These are phyloP conservation scores for Tromatobia lineatoria DNA, from an alignment of 2,888 invertebrate genomes.

Conservation along the genomic window DNA sequence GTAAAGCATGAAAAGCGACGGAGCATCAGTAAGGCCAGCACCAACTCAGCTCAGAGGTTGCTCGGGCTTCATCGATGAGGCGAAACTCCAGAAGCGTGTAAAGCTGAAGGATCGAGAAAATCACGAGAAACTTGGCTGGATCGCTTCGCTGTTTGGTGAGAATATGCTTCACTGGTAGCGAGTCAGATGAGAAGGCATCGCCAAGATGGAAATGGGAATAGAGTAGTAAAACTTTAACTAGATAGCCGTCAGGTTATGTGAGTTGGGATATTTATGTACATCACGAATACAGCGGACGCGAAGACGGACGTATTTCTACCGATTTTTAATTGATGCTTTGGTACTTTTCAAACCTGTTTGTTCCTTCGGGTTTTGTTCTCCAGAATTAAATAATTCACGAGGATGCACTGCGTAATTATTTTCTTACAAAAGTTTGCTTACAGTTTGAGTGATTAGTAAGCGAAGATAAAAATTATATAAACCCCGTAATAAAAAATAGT, in stretches of 20 bases:
- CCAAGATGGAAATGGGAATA: constrained; percentile 1
- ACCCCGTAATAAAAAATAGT: neutral
- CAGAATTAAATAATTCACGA: neutral
- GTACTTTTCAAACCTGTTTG: neutral
- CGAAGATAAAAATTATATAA: neutral
- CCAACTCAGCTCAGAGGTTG: constrained; percentile 24
- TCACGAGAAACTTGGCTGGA: constrained; percentile 45
- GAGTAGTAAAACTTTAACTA: constrained; percentile 17
- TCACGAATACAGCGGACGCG: neutral
- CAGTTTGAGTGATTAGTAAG: too few relatives aligned
- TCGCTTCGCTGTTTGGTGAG: constrained; percentile 38
- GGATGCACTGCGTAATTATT: too few relatives aligned
- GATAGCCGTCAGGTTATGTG: neutral
- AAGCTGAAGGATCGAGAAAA: constrained; percentile 44
- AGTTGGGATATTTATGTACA: neutral
- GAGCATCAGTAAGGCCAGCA: constrained; percentile 46
- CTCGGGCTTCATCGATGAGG: constrained; percentile 43
- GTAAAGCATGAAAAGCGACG: constrained; percentile 51
- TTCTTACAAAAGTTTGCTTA: too few relatives aligned
- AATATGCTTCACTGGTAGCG: constrained; percentile 37
- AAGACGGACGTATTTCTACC: neutral
- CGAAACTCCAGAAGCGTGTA: constrained; percentile 46
- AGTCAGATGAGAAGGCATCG: neutral
- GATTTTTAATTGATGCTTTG: neutral
- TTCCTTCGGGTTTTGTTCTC: neutral